A percentile compares a stretch with the other conserved stretches of the same genome.
phyloP scores from a whole-genome alignment of 2,888 invertebrate genomes.

The Drosophila longiperda region DNA sequence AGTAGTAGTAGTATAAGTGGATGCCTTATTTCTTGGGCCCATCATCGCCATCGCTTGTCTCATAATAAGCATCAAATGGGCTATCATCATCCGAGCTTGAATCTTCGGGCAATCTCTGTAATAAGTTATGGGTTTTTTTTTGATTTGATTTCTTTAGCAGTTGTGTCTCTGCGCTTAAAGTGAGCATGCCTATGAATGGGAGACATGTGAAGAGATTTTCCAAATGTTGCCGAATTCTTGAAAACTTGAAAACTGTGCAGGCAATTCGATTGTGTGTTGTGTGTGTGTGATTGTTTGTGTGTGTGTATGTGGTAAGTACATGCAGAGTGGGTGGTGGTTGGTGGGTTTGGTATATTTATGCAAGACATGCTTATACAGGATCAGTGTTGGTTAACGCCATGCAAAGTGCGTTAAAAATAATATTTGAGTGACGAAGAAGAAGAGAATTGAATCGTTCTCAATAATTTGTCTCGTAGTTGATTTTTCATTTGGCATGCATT shows the following conservation, averaged over 20 bases:
- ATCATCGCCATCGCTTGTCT: constrained; percentile 81
- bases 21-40: constrained; percentile 66
- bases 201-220: constrained; percentile 18
- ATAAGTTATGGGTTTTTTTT: constrained; percentile 52
- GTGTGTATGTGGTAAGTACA: constrained; percentile 19
- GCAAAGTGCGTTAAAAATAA: constrained; percentile 43
- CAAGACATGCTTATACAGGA: constrained; percentile 31
- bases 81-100: constrained; percentile 84
- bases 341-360: background rate
- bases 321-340: constrained; percentile 30
- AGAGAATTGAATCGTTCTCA: constrained; percentile 11
- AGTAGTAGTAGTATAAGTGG: constrained; percentile 33
- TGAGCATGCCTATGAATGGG: constrained; percentile 49
- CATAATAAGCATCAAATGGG: constrained; percentile 83
- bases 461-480: background rate
- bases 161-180: constrained; percentile 25
- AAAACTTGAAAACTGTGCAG: constrained; percentile 26
- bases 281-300: background rate
- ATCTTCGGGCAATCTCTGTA: constrained; percentile 84
- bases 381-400: constrained; percentile 56
- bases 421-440: background rate
- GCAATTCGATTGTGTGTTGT: constrained; percentile 8
- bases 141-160: constrained; percentile 11
- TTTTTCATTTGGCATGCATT: constrained; percentile 44
- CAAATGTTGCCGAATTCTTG: constrained; percentile 48